phyloP scores from a whole-genome alignment of 2,797 vertebrate genomes.

The Sebastes minor region DNA sequence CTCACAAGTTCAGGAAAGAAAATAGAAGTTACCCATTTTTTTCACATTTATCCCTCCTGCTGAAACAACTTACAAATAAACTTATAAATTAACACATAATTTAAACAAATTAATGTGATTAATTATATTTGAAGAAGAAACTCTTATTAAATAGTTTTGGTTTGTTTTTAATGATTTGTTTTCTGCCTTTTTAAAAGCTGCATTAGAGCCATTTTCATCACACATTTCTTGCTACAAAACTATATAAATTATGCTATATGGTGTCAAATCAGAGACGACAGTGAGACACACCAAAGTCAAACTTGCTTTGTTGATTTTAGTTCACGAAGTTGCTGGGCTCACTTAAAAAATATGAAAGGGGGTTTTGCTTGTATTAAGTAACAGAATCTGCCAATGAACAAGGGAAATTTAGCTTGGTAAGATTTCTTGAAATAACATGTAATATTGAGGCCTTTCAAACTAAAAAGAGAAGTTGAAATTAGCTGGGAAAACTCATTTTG shows the following conservation, averaged over 20 bases:
- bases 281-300: background rate
- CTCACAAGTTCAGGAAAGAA: background rate
- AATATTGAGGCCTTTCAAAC: too few species aligned
- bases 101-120: background rate
- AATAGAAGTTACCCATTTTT: background rate
- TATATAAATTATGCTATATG: background rate
- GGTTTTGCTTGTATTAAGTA: too few species aligned
- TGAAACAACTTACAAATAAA: background rate
- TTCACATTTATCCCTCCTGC: background rate
- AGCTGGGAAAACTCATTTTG: too few species aligned
- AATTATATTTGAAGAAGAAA: background rate
- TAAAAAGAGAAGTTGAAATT: too few species aligned
- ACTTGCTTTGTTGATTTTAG: background rate
- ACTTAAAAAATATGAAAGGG: background rate
- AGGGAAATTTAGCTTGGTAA: too few species aligned
- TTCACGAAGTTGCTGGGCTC: background rate
- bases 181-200: background rate
- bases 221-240: background rate
- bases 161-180: background rate
- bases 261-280: background rate
- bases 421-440: too few species aligned
- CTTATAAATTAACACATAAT: background rate
- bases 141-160: background rate
- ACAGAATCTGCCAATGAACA: too few species aligned
- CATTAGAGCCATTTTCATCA: background rate